Conservation (phyloP, 1,140 invertebrate species). For the Caerostris darwini region DNA sequence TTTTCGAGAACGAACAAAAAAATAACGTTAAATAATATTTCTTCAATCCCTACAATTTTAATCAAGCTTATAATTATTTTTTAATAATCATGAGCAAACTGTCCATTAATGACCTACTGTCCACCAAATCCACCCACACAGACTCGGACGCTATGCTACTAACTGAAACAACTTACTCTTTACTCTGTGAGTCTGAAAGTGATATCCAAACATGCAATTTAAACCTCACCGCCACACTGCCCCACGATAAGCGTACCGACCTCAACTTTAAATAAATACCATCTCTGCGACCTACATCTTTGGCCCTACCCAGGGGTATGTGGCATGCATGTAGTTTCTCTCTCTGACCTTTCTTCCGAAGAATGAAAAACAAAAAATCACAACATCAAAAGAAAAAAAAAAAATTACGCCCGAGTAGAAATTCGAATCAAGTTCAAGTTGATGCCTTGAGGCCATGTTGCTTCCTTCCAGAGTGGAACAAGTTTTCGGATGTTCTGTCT, state of each 20-base stretch:
- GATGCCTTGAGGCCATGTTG: conserved; percentile 14
- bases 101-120: not conserved
- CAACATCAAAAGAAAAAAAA: not conserved
- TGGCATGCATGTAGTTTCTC: not conserved
- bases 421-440: conserved; percentile 58
- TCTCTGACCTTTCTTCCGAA: conserved; percentile 1
- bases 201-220: not conserved
- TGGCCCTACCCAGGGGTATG: not conserved
- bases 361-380: not conserved
- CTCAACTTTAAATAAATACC: not conserved
- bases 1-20: too few relatives aligned
- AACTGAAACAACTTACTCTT: not conserved
- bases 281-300: not conserved
- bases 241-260: not conserved
- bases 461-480: conserved; percentile 18
- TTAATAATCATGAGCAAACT: too few relatives aligned
- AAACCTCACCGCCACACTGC: not conserved
- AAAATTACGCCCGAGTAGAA: not conserved
- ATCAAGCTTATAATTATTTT: too few relatives aligned
- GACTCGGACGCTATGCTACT: not conserved
- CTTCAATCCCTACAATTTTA: too few relatives aligned
- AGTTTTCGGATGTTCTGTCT: conserved; percentile 37
- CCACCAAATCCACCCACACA: not conserved
- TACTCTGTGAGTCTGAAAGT: not conserved
- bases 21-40: too few relatives aligned